A percentile compares a stretch with the other conserved stretches of the same genome.
Conservation (phyloP, 2,888 invertebrate species). For the Linyphia triangularis region DNA sequence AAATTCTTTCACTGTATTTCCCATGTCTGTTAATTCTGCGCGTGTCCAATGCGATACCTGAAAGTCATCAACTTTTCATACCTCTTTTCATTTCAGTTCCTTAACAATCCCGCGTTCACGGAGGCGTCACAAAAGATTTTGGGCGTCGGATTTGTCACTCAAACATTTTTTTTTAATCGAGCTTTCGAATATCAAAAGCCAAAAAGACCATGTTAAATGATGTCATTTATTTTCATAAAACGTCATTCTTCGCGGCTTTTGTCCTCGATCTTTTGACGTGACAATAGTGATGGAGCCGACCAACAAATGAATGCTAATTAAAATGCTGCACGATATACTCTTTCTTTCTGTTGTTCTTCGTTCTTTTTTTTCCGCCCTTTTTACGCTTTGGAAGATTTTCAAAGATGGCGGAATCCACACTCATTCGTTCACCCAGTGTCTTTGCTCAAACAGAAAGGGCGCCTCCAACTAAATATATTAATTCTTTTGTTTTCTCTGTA, state of each 20-base stretch:
- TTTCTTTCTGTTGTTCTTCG: neutral
- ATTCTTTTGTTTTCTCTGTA: neutral
- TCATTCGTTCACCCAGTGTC: neutral
- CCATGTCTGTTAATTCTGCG: neutral
- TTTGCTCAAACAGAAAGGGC: slow-evolving; percentile 12
- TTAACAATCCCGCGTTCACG: neutral
- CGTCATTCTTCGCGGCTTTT: slow-evolving; percentile 54
- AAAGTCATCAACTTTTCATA: slow-evolving; percentile 40
- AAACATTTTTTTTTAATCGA: slow-evolving; percentile 20
- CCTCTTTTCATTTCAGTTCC: slow-evolving; percentile 14
- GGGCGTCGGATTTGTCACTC: slow-evolving; percentile 67
- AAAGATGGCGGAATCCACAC: slow-evolving; percentile 14
- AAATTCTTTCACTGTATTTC: neutral
- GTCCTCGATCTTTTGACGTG: slow-evolving; percentile 40
- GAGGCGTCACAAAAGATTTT: slow-evolving; percentile 11
- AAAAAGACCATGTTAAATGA: slow-evolving; percentile 66
- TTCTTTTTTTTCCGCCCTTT: neutral
- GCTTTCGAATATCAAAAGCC: slow-evolving; percentile 13
- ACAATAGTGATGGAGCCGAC: slow-evolving; percentile 12
- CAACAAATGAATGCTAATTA: slow-evolving; percentile 66
- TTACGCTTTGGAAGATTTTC: slow-evolving; percentile 26
- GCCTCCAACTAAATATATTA: neutral
- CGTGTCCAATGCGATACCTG: slow-evolving; percentile 13
- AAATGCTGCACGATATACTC: slow-evolving; percentile 40
- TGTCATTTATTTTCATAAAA: slow-evolving; percentile 72